Conservation (phyloP, 2,113 vertebrate species). For the Passer montanus region DNA sequence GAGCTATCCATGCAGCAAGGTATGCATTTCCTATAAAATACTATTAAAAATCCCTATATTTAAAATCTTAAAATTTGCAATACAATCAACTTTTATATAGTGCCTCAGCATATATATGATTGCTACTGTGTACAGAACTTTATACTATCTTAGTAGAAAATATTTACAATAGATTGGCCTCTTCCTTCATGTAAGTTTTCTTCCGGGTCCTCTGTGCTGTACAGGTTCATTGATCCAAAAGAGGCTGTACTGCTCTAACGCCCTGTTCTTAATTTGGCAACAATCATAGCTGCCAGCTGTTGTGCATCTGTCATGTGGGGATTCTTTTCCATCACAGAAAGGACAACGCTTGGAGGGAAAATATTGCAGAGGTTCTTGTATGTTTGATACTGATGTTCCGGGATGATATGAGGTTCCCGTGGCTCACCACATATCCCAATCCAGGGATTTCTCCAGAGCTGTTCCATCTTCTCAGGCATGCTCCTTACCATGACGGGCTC, state of each 20-base stretch:
- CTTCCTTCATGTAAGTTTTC: not conserved
- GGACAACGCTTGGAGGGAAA: slow-evolving; percentile 92
- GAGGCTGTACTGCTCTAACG: slow-evolving; percentile 70
- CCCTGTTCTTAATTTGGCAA: slow-evolving; percentile 91
- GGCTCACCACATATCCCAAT: slow-evolving; percentile 84
- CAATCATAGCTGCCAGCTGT: slow-evolving; percentile 95
- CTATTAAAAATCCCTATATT: slow-evolving; percentile 71
- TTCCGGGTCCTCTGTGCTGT: not conserved
- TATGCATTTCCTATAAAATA: slow-evolving; percentile 80
- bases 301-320: slow-evolving; percentile 96
- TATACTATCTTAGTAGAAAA: slow-evolving; percentile 53
- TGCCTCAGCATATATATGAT: slow-evolving; percentile 51
- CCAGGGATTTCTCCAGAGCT: slow-evolving; percentile 97
- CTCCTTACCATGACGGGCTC: slow-evolving; percentile 97
- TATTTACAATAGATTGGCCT: slow-evolving; percentile 45
- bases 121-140: slow-evolving; percentile 64
- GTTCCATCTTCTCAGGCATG: slow-evolving; percentile 99
- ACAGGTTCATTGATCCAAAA: not conserved
- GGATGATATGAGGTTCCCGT: slow-evolving; percentile 87
- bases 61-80: slow-evolving; percentile 73
- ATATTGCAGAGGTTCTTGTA: slow-evolving; percentile 99
- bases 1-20: slow-evolving; percentile 89
- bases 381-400: slow-evolving; percentile 96
- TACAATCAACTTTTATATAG: slow-evolving; percentile 49
- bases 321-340: slow-evolving; percentile 98